phyloP scores from a whole-genome alignment of 2,797 vertebrate species.

The Liasis olivaceus region DNA sequence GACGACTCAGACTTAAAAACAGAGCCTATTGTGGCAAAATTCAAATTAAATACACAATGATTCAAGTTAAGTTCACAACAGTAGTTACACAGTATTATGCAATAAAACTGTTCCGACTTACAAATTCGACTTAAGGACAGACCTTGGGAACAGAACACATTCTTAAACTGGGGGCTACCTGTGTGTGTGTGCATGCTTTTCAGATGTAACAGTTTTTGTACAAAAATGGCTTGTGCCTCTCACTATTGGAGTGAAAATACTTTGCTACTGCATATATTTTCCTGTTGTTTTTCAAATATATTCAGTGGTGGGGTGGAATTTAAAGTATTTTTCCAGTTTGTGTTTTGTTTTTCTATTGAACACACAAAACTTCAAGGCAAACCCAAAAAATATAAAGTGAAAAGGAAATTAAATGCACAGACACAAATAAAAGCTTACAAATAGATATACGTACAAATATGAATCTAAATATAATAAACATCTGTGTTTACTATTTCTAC shows the following conservation, averaged over 20 bases:
- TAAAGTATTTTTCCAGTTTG: neutral
- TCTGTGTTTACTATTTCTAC: neutral
- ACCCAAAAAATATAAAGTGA: neutral
- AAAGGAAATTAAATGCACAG: neutral
- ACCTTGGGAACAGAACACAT: no score
- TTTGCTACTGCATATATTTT: neutral
- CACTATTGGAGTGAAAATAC: neutral
- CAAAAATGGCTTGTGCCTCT: neutral
- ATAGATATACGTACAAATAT: neutral
- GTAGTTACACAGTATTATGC: no score
- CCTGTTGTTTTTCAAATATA: neutral
- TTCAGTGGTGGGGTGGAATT: fast-evolving
- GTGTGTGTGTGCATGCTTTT: neutral
- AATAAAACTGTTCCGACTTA: no score
- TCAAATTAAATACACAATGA: no score
- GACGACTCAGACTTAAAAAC: no score
- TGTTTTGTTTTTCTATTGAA: neutral
- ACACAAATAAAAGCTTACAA: neutral
- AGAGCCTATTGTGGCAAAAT: no score
- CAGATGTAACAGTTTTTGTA: neutral
- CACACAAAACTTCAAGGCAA: neutral
- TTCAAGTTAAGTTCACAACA: no score
- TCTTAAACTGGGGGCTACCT: no score
- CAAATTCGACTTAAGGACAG: no score
- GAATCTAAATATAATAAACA: neutral